Conservation (phyloP, 2,888 invertebrate genomes). For the Zygothrica quintamaculata region DNA sequence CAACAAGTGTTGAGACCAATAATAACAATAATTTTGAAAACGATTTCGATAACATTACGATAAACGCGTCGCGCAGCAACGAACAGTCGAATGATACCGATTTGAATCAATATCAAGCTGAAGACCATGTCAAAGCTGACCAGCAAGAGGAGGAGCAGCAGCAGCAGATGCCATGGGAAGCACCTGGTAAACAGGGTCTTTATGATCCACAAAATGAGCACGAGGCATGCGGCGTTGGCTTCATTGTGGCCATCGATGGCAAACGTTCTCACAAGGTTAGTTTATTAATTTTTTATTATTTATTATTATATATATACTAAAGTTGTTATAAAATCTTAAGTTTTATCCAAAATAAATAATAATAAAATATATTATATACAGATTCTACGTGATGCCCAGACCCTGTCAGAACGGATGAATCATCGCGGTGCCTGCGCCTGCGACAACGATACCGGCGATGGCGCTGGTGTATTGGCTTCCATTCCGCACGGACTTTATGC, state of each 20-base stretch:
- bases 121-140: slow-evolving; percentile 35
- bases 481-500: slow-evolving; percentile 98
- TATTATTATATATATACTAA: too few relatives aligned
- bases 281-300: not conserved
- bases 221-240: slow-evolving; percentile 99
- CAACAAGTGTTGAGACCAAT: slow-evolving; percentile 81
- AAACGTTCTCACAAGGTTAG: slow-evolving; percentile 94
- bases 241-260: slow-evolving; percentile 99
- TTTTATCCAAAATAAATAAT: not conserved
- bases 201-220: slow-evolving; percentile 98
- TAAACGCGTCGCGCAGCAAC: slow-evolving; percentile 9
- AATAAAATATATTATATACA: slow-evolving; percentile 78
- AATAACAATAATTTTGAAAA: slow-evolving; percentile 50
- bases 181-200: slow-evolving; percentile 94
- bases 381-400: slow-evolving; percentile 98
- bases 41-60: slow-evolving; percentile 50
- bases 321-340: too few relatives aligned
- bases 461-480: slow-evolving; percentile 98
- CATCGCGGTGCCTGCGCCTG: slow-evolving; percentile 99
- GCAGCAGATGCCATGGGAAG: slow-evolving; percentile 89
- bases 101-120: slow-evolving; percentile 50
- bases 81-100: slow-evolving; percentile 60
- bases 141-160: slow-evolving; percentile 42
- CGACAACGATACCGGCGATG: slow-evolving; percentile 99
- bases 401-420: slow-evolving; percentile 98